Percentiles rank a stretch among this genome's conserved stretches.
These are phyloP conservation scores for Phlogophora meticulosa DNA, from an alignment of 2,888 invertebrate genomes.

Conservation along the genomic window DNA sequence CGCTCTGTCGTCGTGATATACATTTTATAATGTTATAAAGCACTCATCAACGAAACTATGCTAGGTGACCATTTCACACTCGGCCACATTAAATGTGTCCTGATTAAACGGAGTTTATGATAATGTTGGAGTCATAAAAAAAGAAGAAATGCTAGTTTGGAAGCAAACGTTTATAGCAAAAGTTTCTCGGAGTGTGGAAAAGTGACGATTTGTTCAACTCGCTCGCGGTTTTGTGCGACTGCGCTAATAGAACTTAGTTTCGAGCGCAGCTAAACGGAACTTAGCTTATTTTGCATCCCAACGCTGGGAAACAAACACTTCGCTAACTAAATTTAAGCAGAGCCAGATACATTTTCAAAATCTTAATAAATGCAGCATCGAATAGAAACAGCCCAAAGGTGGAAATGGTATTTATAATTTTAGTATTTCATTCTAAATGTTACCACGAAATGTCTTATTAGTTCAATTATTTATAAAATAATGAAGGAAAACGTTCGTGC, in stretches of 20 bases:
- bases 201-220: conserved; percentile 30
- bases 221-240: conserved; percentile 19
- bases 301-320: conserved; percentile 11
- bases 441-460: conserved; percentile 68
- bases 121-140: neutral
- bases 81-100: conserved; percentile 34
- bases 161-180: conserved; percentile 5
- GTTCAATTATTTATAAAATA: conserved; percentile 63
- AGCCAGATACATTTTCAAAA: conserved; percentile 12
- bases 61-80: conserved; percentile 42
- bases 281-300: conserved; percentile 11
- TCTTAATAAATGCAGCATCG: conserved; percentile 7
- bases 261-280: conserved; percentile 13
- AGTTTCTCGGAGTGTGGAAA: conserved; percentile 13
- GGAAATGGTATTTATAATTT: conserved; percentile 38
- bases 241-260: conserved; percentile 16
- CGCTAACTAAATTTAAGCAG: neutral
- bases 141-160: neutral
- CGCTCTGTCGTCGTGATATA: conserved; percentile 54
- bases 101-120: conserved; percentile 3
- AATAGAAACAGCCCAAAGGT: conserved; percentile 18
- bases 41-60: conserved; percentile 62
- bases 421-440: conserved; percentile 49
- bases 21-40: conserved; percentile 36
- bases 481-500: conserved; percentile 43